Conservation (phyloP, 2,113 vertebrate species). For the Aptenodytes patagonicus region DNA sequence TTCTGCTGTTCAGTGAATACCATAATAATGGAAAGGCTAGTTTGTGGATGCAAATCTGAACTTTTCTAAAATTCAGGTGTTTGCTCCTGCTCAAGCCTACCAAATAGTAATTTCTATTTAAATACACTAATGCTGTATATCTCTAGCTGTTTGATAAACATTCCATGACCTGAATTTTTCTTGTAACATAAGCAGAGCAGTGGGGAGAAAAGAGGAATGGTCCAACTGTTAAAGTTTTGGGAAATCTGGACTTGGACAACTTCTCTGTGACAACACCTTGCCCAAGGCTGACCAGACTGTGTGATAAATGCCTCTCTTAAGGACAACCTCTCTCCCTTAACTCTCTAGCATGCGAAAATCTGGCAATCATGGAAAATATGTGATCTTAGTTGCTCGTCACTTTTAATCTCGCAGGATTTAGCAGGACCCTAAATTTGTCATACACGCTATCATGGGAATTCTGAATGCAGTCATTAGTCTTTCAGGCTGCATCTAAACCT, state of each 20-base stretch:
- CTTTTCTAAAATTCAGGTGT: background rate
- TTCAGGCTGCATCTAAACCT: background rate
- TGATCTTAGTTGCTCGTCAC: background rate
- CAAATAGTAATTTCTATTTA: background rate
- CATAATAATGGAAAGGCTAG: background rate
- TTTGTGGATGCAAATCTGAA: background rate
- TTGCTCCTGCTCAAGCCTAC: background rate
- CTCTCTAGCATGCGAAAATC: background rate
- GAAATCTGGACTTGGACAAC: background rate
- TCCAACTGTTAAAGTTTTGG: background rate
- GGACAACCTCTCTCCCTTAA: background rate
- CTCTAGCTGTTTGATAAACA: background rate
- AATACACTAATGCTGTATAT: background rate
- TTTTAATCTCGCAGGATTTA: background rate
- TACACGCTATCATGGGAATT: fast-evolving
- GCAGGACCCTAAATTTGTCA: background rate
- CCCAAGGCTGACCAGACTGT: background rate
- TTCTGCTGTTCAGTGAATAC: background rate
- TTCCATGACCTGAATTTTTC: background rate
- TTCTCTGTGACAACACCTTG: background rate
- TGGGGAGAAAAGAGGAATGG: background rate
- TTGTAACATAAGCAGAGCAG: background rate
- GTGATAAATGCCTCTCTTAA: background rate
- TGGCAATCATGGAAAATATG: background rate
- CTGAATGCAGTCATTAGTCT: background rate